Base-by-base conservation (phyloP, 2,888 invertebrate species). In the Morpho achilles region DNA sequence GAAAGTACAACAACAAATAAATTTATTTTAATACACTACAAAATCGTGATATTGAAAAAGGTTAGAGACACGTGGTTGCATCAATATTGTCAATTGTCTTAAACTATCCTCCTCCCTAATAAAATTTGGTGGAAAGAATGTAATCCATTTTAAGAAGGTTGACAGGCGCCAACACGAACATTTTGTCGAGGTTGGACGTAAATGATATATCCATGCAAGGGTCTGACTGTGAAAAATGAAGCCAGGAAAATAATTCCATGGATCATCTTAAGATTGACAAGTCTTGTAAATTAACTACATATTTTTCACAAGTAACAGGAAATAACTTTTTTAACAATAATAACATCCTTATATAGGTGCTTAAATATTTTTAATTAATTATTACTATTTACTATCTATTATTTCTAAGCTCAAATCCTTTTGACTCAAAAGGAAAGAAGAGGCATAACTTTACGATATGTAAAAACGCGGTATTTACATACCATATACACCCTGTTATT, bases 221-320 rank as follows among this genome's bases (percentile, higher is more conserved):
- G 62, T 42, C 56, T 62, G 59, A 62, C 56, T 45, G 40, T 57
- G 62, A 62, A 54, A 62, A 62, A 59, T 62, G 59, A 60, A 57
- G 40, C 40, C 50, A 53, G n/a, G 16, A 54, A 50, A 52, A 52
- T 48, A 52, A 58, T 53, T 58, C 40, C 44, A 44, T 55, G 46
- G 40, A 55, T 48, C 51, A 48, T 52, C 55, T 59, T 51, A 8
- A 52, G 51, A 59, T 55, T 55, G 48, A 39, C 59, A 55, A 40
- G 32, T 39, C 45, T 7, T 16, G 39, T 50, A 50, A 45, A 58
- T 46, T 23, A 10, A 50, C 16, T 39, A 23, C 5, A 53, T 46
- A 40, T 23, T 45, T 32, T 32, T 45, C 16, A 7, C 32, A 45
- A 4, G 39, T 48, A 41, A 41, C 16, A 41, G 5, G 5, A 41